Evolutionary conservation across 2,888 invertebrate species (phyloP).

Genomic region (Griposia aprilina): DNA sequence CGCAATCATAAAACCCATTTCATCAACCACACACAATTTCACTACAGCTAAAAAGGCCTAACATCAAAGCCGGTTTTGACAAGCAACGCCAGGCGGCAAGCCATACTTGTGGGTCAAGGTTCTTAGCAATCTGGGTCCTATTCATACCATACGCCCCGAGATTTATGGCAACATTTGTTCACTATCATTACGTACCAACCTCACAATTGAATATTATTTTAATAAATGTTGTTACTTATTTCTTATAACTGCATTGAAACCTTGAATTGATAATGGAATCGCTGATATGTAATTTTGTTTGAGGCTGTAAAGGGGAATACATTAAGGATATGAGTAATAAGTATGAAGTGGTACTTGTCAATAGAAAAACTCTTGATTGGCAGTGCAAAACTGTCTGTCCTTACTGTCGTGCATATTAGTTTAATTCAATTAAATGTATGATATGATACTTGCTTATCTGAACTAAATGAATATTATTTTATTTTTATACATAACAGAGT

Average conservation of each 20-base stretch:
- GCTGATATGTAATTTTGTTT: conserved; percentile 58
- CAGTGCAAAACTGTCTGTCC: too few species aligned
- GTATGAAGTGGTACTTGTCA: too few species aligned
- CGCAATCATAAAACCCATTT: not conserved
- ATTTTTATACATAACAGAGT: too few species aligned
- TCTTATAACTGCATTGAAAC: conserved; percentile 69
- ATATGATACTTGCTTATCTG: too few species aligned
- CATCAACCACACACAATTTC: conserved; percentile 11
- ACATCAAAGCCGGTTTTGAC: conserved; percentile 50
- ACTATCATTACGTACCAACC: conserved; percentile 79
- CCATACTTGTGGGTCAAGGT: conserved; percentile 64
- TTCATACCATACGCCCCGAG: conserved; percentile 75
- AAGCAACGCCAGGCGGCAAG: conserved; percentile 42
- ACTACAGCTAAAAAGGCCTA: conserved; percentile 44
- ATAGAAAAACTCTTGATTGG: too few species aligned
- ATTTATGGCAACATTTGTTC: conserved; percentile 82
- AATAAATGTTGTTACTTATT: conserved; percentile 74
- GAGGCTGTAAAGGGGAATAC: not conserved
- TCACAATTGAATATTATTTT: conserved; percentile 84
- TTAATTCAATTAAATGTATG: too few species aligned
- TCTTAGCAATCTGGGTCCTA: conserved; percentile 67
- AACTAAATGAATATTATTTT: too few species aligned
- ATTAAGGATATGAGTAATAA: too few species aligned
- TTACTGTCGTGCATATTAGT: too few species aligned
- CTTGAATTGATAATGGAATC: conserved; percentile 74